phyloP scores from a whole-genome alignment of 2,888 invertebrate genomes.

The Heliconius ismenius region DNA sequence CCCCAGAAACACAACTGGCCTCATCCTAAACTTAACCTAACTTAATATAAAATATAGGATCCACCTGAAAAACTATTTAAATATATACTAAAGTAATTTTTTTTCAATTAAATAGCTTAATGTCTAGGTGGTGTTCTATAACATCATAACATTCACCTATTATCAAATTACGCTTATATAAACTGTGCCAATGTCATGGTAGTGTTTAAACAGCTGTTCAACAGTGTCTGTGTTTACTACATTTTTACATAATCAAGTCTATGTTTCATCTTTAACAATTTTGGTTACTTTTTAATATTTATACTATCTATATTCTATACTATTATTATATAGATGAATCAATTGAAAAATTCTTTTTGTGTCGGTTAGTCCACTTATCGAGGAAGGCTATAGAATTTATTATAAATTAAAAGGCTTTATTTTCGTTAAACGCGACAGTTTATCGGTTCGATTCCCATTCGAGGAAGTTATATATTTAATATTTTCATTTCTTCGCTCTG shows the following conservation, averaged over 20 bases:
- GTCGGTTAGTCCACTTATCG: no score
- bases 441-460: no score
- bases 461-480: no score
- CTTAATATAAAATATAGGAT: no score
- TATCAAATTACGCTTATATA: constrained; percentile 23
- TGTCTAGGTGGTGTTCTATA: neutral
- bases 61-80: neutral
- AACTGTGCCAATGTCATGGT: constrained; percentile 4
- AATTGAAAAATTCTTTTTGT: no score
- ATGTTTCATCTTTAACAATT: neutral
- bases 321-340: neutral
- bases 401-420: no score
- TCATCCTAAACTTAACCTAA: no score
- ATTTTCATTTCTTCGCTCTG: no score
- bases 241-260: constrained; percentile 6
- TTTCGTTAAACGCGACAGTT: no score
- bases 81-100: neutral
- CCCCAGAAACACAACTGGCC: no score
- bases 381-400: no score
- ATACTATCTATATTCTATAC: no score
- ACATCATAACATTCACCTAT: neutral
- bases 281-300: neutral
- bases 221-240: constrained; percentile 23
- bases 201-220: constrained; percentile 27
- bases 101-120: neutral